Evolutionary conservation across 2,888 invertebrate genomes (phyloP).

Genomic region (Idaea biselata): DNA sequence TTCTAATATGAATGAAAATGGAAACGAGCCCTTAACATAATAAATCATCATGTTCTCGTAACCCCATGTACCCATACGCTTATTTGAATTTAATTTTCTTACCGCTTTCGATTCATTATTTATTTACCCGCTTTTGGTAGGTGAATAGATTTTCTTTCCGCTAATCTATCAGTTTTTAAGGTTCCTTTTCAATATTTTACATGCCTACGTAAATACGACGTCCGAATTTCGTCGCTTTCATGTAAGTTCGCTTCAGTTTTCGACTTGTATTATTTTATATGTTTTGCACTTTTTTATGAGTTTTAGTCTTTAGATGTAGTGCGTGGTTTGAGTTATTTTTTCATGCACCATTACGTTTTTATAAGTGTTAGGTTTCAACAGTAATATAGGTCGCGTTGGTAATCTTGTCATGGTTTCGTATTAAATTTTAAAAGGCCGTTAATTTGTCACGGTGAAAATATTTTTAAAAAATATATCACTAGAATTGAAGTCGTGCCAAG

Average conservation of each 20-base stretch:
- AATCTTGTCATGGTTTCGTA: neutral
- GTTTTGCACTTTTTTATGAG: constrained; percentile 61
- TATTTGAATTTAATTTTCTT: constrained; percentile 48
- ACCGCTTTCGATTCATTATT: constrained; percentile 52
- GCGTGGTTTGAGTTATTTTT: constrained; percentile 53
- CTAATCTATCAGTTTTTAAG: constrained; percentile 67
- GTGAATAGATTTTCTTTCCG: constrained; percentile 60
- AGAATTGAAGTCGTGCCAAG: neutral
- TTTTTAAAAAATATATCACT: neutral
- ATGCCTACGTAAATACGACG: constrained; percentile 70
- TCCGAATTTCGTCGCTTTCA: constrained; percentile 69
- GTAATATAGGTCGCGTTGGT: constrained; percentile 6
- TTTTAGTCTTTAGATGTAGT: constrained; percentile 58
- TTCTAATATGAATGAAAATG: constrained; percentile 6
- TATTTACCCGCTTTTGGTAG: constrained; percentile 53
- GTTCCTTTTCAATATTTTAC: constrained; percentile 71
- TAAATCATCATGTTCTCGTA: constrained; percentile 13
- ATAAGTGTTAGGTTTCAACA: constrained; percentile 38
- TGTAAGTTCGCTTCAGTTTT: constrained; percentile 69
- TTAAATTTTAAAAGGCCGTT: neutral
- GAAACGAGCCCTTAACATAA: constrained; percentile 3
- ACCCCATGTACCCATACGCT: constrained; percentile 49
- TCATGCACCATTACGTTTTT: constrained; percentile 74
- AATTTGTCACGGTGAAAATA: neutral
- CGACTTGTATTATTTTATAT: constrained; percentile 48